These are phyloP conservation scores for Rhopalosiphum nymphaeae DNA, from an alignment of 2,888 invertebrate genomes.

Conservation along the genomic window DNA sequence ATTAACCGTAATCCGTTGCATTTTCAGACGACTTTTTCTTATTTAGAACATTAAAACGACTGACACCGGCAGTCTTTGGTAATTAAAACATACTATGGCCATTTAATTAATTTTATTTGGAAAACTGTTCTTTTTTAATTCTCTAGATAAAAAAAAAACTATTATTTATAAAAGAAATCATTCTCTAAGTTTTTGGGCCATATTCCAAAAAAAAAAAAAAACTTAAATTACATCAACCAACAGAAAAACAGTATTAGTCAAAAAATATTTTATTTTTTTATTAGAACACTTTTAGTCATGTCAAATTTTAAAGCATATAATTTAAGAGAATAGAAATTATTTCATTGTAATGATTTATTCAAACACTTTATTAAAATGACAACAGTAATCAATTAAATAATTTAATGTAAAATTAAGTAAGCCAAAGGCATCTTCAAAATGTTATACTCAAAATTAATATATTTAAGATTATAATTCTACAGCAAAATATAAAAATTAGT, in stretches of 20 bases:
- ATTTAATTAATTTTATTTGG: constrained; percentile 59
- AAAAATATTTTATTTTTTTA: neutral
- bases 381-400: neutral
- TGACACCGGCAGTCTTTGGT: constrained; percentile 57
- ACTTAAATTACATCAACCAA: constrained; percentile 25
- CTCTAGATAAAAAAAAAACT: constrained; percentile 28
- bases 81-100: constrained; percentile 53
- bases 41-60: constrained; percentile 45
- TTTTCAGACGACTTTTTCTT: constrained; percentile 42
- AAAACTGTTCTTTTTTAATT: constrained; percentile 45
- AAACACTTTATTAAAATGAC: neutral
- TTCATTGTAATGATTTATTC: neutral
- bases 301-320: neutral
- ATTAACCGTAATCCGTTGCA: constrained; percentile 49
- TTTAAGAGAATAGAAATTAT: neutral
- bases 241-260: neutral
- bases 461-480: neutral
- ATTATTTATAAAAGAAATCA: constrained; percentile 44
- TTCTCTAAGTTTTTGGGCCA: neutral
- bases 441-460: neutral
- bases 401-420: neutral
- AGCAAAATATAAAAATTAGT: neutral
- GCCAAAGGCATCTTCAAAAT: neutral
- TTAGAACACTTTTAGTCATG: neutral
- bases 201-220: constrained; percentile 16